Evolutionary conservation across 2,888 invertebrate species (phyloP).

Genomic region (Mayetiola destructor): DNA sequence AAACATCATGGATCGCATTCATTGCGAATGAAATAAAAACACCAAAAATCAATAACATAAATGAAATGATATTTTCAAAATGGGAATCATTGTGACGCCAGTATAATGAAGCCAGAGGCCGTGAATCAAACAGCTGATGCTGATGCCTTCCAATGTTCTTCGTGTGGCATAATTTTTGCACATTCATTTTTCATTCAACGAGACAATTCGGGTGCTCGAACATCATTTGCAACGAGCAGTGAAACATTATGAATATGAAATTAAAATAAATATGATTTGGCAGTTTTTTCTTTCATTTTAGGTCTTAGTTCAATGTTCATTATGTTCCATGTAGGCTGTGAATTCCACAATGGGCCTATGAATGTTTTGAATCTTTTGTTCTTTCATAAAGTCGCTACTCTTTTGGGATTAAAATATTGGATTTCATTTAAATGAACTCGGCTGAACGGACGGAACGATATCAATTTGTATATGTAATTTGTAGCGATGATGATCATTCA

Average conservation of each 20-base stretch:
- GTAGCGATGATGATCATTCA: neutral
- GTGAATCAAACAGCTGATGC: constrained; percentile 4
- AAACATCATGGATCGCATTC: neutral
- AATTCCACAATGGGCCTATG: neutral
- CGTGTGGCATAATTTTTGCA: neutral
- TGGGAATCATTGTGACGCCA: neutral
- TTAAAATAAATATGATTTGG: constrained; percentile 11
- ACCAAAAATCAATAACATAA: constrained; percentile 1
- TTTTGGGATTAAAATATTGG: too few species aligned
- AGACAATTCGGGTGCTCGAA: neutral
- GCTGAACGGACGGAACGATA: neutral
- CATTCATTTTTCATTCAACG: constrained; percentile 5
- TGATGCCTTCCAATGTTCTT: neutral
- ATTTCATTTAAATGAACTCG: neutral
- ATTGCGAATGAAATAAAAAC: constrained; percentile 10
- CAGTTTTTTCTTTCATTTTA: neutral
- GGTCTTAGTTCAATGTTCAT: neutral
- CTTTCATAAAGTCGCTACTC: neutral
- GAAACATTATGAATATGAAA: constrained; percentile 7
- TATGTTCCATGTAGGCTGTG: neutral
- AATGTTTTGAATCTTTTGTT: neutral
- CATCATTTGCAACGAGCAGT: constrained; percentile 6
- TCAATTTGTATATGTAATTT: neutral
- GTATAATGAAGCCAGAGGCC: too few species aligned
- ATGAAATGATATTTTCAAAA: constrained; percentile 6